These are phyloP conservation scores for Phalacrocorax carbo DNA, from an alignment of 2,113 vertebrate genomes.

Conservation along the genomic window DNA sequence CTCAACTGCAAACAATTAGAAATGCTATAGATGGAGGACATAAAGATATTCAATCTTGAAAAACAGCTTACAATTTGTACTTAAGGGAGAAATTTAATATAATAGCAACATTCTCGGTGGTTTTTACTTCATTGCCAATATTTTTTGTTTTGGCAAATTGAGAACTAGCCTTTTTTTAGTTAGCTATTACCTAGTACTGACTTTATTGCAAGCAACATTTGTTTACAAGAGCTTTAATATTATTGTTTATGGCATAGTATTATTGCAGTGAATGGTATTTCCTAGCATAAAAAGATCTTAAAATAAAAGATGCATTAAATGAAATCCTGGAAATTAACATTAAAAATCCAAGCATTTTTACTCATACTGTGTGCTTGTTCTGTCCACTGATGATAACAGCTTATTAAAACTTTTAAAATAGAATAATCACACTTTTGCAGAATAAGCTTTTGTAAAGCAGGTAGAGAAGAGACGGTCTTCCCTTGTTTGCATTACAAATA, in stretches of 20 bases:
- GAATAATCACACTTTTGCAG: background rate
- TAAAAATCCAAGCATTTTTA: background rate
- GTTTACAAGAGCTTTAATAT: background rate
- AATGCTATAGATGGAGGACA: background rate
- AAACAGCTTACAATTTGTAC: background rate
- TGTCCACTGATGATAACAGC: background rate
- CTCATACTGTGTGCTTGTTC: background rate
- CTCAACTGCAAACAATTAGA: slow-evolving; percentile 16
- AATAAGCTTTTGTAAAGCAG: background rate
- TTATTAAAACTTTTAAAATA: background rate
- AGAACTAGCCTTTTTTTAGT: background rate
- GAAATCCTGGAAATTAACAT: background rate
- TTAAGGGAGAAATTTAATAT: background rate
- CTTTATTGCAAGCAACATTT: background rate
- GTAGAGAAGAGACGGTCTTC: background rate
- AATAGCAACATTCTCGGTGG: background rate
- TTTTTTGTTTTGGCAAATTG: background rate
- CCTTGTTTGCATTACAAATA: background rate
- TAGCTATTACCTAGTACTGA: background rate
- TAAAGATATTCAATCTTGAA: slow-evolving; percentile 3
- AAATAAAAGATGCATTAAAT: background rate
- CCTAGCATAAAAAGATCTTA: background rate
- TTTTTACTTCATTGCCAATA: background rate
- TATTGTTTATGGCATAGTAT: background rate
- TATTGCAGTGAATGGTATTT: background rate